These are phyloP conservation scores for Caenorhabditis sp. DNA, from an alignment of 2,888 invertebrate genomes.

Conservation along the genomic window DNA sequence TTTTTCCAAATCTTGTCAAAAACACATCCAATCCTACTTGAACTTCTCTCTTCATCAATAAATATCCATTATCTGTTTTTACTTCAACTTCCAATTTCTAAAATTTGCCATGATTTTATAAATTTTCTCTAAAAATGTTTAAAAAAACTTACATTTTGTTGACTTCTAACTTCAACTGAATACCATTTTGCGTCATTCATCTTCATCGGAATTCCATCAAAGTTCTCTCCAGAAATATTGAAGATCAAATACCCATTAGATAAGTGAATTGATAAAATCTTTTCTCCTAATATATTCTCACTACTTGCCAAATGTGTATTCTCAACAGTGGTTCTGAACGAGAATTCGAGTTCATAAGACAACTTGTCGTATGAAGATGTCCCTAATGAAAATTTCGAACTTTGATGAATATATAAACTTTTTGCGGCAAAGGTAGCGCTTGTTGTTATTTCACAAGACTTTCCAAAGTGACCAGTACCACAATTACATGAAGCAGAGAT, in stretches of 20 bases:
- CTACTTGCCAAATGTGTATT: constrained; percentile 61
- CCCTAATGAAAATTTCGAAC: constrained; percentile 53
- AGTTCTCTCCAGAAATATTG: constrained; percentile 44
- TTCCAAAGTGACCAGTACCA: constrained; percentile 46
- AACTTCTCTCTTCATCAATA: constrained; percentile 7
- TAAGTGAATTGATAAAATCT: constrained; percentile 41
- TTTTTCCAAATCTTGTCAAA: constrained; percentile 46
- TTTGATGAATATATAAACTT: constrained; percentile 59
- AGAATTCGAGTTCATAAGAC: constrained; percentile 52
- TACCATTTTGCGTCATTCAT: constrained; percentile 68
- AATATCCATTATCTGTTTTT: constrained; percentile 19
- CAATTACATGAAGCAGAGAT: constrained; percentile 40
- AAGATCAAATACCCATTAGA: constrained; percentile 50
- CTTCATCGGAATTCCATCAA: constrained; percentile 45
- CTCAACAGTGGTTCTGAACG: constrained; percentile 65
- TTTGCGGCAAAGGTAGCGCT: constrained; percentile 54
- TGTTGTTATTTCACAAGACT: constrained; percentile 45
- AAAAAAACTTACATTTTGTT: constrained; percentile 16
- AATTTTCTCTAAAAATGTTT: too few species aligned
- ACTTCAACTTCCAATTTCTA: constrained; percentile 26
- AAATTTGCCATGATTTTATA: too few species aligned
- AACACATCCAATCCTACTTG: constrained; percentile 26
- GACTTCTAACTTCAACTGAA: constrained; percentile 29
- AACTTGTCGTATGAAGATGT: constrained; percentile 34
- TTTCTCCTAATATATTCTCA: constrained; percentile 62